These are phyloP conservation scores for Mesodorylaimus sp. DNA, from an alignment of 2,888 invertebrate genomes.

Conservation along the genomic window DNA sequence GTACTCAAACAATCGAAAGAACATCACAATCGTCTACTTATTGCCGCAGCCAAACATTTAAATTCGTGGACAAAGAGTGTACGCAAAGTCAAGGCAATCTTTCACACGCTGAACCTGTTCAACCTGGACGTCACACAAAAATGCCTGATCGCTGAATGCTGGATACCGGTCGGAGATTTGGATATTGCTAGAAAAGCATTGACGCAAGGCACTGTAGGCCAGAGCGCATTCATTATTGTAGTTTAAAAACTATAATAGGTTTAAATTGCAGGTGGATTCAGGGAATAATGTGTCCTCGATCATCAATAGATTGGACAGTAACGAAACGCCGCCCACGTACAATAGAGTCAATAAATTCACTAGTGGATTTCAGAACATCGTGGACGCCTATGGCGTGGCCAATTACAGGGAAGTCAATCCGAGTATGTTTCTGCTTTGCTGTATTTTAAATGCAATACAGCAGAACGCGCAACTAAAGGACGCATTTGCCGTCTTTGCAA, in stretches of 20 bases:
- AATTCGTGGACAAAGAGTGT: constrained; percentile 90
- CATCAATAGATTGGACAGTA: constrained; percentile 79
- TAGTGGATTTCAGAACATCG: constrained; percentile 73
- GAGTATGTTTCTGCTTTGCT: too few species aligned
- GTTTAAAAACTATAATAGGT: too few species aligned
- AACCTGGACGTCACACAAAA: constrained; percentile 97
- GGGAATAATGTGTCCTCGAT: constrained; percentile 90
- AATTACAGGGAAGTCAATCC: constrained; percentile 93
- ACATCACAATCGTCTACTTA: constrained; percentile 89
- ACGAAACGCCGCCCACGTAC: constrained; percentile 75
- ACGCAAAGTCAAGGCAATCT: constrained; percentile 93
- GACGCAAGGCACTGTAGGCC: constrained; percentile 64
- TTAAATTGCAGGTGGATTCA: constrained; percentile 60
- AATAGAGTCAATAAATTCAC: constrained; percentile 93
- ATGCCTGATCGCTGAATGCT: constrained; percentile 93
- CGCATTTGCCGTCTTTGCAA: too few species aligned
- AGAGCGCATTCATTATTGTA: too few species aligned
- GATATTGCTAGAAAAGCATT: constrained; percentile 78
- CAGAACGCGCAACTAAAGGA: background rate
- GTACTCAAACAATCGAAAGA: constrained; percentile 95
- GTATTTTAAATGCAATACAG: too few species aligned
- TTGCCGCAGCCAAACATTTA: constrained; percentile 88
- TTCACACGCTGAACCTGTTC: constrained; percentile 88
- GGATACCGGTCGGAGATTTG: constrained; percentile 69
- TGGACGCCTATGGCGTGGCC: constrained; percentile 90